A percentile compares a stretch with the other conserved stretches of the same genome.
phyloP scores from a whole-genome alignment of 2,113 vertebrate genomes.

The Pelmatolapia mariae region DNA sequence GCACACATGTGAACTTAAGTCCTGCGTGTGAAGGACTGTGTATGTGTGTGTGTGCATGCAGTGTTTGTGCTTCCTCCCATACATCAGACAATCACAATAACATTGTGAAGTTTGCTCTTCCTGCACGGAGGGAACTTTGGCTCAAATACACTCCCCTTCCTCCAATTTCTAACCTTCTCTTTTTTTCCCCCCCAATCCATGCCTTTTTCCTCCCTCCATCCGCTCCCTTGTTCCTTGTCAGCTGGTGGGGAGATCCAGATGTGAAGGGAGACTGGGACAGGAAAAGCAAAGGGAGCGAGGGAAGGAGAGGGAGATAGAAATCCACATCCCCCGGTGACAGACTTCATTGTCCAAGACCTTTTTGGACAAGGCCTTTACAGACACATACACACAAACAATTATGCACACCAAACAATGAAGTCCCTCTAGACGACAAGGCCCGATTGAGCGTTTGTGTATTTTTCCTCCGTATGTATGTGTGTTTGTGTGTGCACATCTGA shows the following conservation, averaged over 20 bases:
- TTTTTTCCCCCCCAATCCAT: rapidly evolving
- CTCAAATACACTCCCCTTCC: constrained; percentile 25
- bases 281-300: constrained; percentile 36
- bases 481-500: neutral
- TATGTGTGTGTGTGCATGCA: neutral
- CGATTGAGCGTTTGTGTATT: neutral
- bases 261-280: constrained; percentile 47
- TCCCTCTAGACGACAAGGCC: constrained; percentile 44
- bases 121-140: constrained; percentile 15
- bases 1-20: neutral
- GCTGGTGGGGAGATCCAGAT: constrained; percentile 66
- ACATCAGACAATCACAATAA: constrained; percentile 21
- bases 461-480: neutral
- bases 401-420: constrained; percentile 49
- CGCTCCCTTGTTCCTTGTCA: constrained; percentile 61
- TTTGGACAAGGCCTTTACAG: constrained; percentile 25
- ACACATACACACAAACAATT: constrained; percentile 51
- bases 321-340: constrained; percentile 41
- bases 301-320: constrained; percentile 24
- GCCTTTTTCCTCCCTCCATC: constrained; percentile 39
- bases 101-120: constrained; percentile 17
- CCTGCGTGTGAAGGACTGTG: neutral
- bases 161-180: constrained; percentile 16
- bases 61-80: constrained; percentile 1
- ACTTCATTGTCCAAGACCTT: constrained; percentile 52